These are phyloP conservation scores for Bombus soroeensis DNA, from an alignment of 1,140 invertebrate genomes.

Conservation along the genomic window DNA sequence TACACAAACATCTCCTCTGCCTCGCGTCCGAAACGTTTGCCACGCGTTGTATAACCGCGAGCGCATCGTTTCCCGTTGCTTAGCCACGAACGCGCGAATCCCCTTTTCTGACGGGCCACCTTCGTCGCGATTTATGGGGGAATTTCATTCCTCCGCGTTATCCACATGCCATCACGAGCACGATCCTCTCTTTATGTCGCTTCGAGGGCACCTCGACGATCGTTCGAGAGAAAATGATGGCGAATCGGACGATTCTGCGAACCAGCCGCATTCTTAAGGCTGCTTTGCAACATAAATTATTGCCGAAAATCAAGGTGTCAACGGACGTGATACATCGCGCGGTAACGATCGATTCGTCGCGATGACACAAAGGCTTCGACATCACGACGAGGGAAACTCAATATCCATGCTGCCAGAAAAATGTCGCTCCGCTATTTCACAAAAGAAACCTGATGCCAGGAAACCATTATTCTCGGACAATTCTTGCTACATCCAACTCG, in stretches of 20 bases:
- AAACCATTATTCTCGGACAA: constrained; percentile 55
- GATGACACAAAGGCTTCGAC: constrained; percentile 34
- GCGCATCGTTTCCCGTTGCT: constrained; percentile 25
- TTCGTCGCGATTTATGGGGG: constrained; percentile 57
- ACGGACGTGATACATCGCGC: constrained; percentile 40
- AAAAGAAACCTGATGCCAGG: constrained; percentile 58
- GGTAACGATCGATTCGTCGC: constrained; percentile 49
- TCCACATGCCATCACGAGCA: constrained; percentile 11
- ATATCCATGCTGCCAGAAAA: constrained; percentile 57
- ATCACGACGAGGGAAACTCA: constrained; percentile 10
- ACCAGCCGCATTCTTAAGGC: background rate
- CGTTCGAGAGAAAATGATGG: background rate
- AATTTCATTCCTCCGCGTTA: constrained; percentile 50
- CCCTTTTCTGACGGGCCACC: constrained; percentile 14
- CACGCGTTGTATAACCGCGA: background rate
- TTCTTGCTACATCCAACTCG: constrained; percentile 45
- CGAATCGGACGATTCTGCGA: background rate
- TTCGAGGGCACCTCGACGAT: background rate
- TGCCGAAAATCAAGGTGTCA: constrained; percentile 46
- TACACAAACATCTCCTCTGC: constrained; percentile 62
- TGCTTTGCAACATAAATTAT: constrained; percentile 27
- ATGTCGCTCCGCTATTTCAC: constrained; percentile 62
- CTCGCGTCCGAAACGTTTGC: constrained; percentile 55
- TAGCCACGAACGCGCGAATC: constrained; percentile 53
- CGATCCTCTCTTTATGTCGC: background rate